A percentile compares a stretch with the other conserved stretches of the same genome.
phyloP scores from a whole-genome alignment of 64 coral and sea anemone genomes.

The Montipora sp. region DNA sequence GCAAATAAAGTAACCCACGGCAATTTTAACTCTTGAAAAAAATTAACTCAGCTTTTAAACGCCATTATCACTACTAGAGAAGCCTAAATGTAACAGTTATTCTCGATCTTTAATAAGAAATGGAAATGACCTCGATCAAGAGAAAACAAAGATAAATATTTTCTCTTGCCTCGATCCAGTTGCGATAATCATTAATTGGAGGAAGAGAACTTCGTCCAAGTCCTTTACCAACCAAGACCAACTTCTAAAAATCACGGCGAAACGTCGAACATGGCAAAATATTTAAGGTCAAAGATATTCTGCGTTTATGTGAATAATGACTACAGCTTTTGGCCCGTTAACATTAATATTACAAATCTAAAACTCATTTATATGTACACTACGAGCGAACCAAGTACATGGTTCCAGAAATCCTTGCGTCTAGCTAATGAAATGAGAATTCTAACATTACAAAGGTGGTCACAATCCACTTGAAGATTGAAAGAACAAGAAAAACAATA shows the following conservation, averaged over 20 bases:
- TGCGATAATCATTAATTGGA: no score
- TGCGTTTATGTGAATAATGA: no score
- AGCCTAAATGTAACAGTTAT: no score
- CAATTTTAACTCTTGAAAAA: conserved; percentile 26
- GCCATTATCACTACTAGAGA: conserved; percentile 18
- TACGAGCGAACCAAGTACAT: not conserved
- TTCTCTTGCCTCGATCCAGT: not conserved
- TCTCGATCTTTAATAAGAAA: no score
- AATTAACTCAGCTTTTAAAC: conserved; percentile 36
- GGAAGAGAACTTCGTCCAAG: no score
- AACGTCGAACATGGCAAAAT: no score
- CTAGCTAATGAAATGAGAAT: not conserved
- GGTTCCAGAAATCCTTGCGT: not conserved
- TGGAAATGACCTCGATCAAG: no score
- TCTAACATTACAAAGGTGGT: not conserved
- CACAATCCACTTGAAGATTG: conserved; percentile 1
- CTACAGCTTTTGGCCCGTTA: not conserved
- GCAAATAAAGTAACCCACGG: not conserved
- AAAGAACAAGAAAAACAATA: conserved; percentile 12
- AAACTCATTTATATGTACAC: not conserved
- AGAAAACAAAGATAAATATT: no score
- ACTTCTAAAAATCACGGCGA: no score
- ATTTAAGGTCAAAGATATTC: not conserved
- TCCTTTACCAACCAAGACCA: no score
- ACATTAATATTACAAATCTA: not conserved